Base-by-base conservation (phyloP, 2,888 invertebrate genomes). In the Drosophila anomelani region DNA sequence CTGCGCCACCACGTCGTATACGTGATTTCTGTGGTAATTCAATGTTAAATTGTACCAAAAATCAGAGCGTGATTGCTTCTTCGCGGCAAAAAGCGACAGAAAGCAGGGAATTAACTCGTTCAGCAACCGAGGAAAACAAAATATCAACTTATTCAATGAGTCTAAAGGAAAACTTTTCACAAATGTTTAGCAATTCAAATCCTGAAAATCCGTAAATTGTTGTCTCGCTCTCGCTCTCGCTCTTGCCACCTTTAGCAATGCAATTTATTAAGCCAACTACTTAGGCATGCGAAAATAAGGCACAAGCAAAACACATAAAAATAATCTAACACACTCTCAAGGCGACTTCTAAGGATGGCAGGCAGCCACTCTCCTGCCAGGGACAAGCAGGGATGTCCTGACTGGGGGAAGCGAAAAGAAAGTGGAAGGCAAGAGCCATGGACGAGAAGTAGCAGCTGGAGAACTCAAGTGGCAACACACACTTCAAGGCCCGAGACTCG, bases 181-280 rank as follows among this genome's bases (percentile, higher is more conserved):
- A 54, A 67, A 43, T 49, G 49, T 46, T 67, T 74, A 67, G 74
- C 74, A 73, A 66, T 74, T 73, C 55, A 73, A 67, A 67, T 73
- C 39, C 34, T 44, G 44, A 55, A 66, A 67, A 74, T 58, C 38
- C 54, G 49, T 54, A 56, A 62, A 70, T 70, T 71, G 56, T 43
- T 62, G 44, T 53, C 7, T 6, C 46, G 10, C 46, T 46, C 17
- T 41, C 17, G 10, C 47, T 23, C 60, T 23, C 20, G 23, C 53
- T 34, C n/a, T 15, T 4, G 17, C n/a, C 55, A 39, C 36, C 39
- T 75, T 61, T 46, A 23, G 67, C 64, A 79, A 75, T 80, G 83
- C 78, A 83, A 81, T 81, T 85, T 84, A 83, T 85, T 85, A 80
- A 85, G 77, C 83, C 73, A 83, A 80, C 83, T 85, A 85, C 81